phyloP scores from a whole-genome alignment of 2,113 vertebrate species.

The Pholis gunnellus region DNA sequence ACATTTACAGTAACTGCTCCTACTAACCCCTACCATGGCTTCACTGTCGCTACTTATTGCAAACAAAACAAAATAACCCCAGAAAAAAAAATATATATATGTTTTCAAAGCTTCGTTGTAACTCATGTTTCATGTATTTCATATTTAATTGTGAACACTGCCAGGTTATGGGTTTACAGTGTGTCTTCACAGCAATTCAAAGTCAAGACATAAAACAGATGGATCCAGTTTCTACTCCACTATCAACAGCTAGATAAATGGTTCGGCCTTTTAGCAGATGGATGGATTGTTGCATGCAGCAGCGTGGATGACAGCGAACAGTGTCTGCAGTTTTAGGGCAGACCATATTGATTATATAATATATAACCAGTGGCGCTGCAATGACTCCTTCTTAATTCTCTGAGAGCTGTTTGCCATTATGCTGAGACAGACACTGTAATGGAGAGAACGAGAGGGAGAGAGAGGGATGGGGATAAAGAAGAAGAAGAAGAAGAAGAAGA shows the following conservation, averaged over 20 bases:
- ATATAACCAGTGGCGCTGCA: conserved; percentile 57
- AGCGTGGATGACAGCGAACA: conserved; percentile 38
- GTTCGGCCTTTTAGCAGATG: conserved; percentile 14
- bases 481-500: not conserved
- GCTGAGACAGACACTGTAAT: conserved; percentile 65
- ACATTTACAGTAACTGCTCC: not conserved
- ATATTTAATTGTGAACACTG: not conserved
- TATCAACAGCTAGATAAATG: conserved; percentile 3
- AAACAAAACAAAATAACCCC: not conserved
- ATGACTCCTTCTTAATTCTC: conserved; percentile 65
- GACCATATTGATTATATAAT: conserved; percentile 75
- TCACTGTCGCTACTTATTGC: not conserved
- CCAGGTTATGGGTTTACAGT: not conserved
- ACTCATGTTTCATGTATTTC: not conserved
- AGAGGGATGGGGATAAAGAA: not conserved
- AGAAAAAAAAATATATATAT: not conserved
- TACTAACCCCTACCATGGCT: not conserved
- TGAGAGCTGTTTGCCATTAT: conserved; percentile 64
- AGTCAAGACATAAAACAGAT: not conserved
- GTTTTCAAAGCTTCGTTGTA: not conserved
- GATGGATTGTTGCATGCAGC: conserved; percentile 32
- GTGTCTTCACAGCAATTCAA: not conserved
- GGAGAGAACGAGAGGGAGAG: conserved; percentile 14
- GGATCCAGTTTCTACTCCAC: not conserved
- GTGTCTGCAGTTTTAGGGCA: conserved; percentile 58